phyloP scores from a whole-genome alignment of 2,888 invertebrate species.

The Strigamia crassipes region DNA sequence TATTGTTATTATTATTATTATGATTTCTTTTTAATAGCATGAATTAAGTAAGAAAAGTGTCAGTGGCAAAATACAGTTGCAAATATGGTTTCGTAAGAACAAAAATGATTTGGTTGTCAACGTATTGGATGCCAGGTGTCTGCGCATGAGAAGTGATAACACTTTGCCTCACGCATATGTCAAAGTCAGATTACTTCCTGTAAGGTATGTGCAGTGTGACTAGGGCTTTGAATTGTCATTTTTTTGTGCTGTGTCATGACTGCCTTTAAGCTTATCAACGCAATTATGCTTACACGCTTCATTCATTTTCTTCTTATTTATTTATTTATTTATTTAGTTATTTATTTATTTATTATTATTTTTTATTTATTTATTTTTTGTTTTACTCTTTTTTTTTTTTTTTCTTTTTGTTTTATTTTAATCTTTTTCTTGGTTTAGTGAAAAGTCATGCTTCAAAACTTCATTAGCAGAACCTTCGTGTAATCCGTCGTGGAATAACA shows the following conservation, averaged over 20 bases:
- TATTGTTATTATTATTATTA: background rate
- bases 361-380: background rate
- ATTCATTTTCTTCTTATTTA: too few relatives aligned
- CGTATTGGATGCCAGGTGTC: constrained; percentile 81
- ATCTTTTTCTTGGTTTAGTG: constrained; percentile 51
- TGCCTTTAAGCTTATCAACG: background rate
- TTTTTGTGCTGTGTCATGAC: background rate
- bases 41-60: background rate
- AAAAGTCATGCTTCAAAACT: constrained; percentile 61
- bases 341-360: too few relatives aligned
- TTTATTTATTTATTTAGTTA: too few relatives aligned
- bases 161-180: constrained; percentile 84
- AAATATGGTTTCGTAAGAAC: constrained; percentile 86
- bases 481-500: constrained; percentile 89
- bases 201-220: constrained; percentile 68
- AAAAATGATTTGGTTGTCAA: constrained; percentile 81
- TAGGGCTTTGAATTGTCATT: background rate
- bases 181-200: constrained; percentile 77
- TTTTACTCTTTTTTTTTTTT: background rate
- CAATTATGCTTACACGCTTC: too few relatives aligned
- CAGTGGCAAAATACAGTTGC: constrained; percentile 78
- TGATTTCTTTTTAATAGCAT: constrained; percentile 41
- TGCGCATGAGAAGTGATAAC: constrained; percentile 77
- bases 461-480: constrained; percentile 83
- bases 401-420: constrained; percentile 6